phyloP scores from a whole-genome alignment of 1,140 invertebrate species.

The Pinna nobilis region DNA sequence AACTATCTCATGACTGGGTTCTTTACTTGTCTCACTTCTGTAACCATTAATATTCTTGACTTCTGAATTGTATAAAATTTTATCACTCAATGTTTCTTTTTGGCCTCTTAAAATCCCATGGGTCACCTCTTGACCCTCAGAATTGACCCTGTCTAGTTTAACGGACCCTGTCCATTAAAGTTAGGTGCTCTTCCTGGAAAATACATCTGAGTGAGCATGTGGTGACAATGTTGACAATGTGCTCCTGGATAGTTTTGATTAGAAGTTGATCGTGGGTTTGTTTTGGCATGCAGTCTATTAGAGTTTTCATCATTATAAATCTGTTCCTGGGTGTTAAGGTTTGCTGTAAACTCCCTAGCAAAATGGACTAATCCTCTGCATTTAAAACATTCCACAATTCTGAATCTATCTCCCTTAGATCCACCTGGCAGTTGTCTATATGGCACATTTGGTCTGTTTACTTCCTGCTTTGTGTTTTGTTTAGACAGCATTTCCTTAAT shows the following conservation, averaged over 20 bases:
- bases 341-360: too few relatives aligned
- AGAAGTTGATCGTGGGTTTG: too few relatives aligned
- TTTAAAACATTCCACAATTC: too few relatives aligned
- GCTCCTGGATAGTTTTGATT: not conserved
- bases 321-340: not conserved
- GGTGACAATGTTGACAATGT: not conserved
- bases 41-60: not conserved
- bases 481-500: too few relatives aligned
- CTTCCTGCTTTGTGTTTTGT: too few relatives aligned
- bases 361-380: too few relatives aligned
- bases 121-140: constrained; percentile 12
- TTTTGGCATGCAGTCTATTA: not conserved
- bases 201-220: not conserved
- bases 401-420: too few relatives aligned
- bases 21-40: not conserved
- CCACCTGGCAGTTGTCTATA: too few relatives aligned
- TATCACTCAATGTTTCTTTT: not conserved
- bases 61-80: not conserved
- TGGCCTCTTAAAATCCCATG: not conserved
- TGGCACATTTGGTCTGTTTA: too few relatives aligned
- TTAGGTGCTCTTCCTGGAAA: not conserved
- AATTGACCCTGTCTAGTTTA: constrained; percentile 11
- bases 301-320: not conserved
- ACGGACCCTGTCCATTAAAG: not conserved
- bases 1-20: too few relatives aligned